Evolutionary conservation across 2,888 invertebrate genomes (phyloP).

Genomic region (Chalcosyrphus nemorum): DNA sequence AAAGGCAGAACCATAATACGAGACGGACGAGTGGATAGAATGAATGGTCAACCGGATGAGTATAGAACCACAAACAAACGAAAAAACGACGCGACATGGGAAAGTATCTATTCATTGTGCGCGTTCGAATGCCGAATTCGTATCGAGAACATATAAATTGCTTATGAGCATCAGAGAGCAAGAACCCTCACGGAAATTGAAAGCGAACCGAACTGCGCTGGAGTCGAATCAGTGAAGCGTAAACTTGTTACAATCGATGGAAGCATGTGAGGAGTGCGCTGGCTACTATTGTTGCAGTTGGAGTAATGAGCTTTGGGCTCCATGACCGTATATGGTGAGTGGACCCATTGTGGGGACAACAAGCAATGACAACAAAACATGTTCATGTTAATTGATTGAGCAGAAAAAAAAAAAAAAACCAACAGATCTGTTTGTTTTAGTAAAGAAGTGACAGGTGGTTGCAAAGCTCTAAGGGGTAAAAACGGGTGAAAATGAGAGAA

Average conservation of each 20-base stretch:
- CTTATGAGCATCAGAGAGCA: slow-evolving; percentile 13
- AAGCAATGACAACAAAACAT: no score
- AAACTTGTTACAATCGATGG: slow-evolving; percentile 41
- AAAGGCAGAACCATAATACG: slow-evolving; percentile 50
- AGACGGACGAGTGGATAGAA: slow-evolving; percentile 15
- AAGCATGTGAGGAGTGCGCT: slow-evolving; percentile 18
- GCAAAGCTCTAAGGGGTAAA: no score
- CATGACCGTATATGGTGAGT: slow-evolving; percentile 43
- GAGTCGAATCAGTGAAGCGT: slow-evolving; percentile 52
- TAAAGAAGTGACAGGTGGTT: no score
- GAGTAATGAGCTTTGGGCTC: slow-evolving; percentile 54
- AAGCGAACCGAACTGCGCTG: slow-evolving; percentile 41
- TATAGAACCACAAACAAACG: slow-evolving; percentile 18
- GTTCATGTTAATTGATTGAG: no score
- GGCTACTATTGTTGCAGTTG: slow-evolving; percentile 25
- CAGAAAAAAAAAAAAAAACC: no score
- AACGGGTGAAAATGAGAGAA: no score
- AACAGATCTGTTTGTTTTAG: no score
- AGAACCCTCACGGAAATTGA: slow-evolving; percentile 49
- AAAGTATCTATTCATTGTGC: slow-evolving; percentile 66
- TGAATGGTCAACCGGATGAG: slow-evolving; percentile 46
- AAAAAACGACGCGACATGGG: slow-evolving; percentile 9
- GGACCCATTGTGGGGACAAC: background rate
- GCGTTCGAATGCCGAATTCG: slow-evolving; percentile 46
- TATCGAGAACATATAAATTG: slow-evolving; percentile 45